These are phyloP conservation scores for Leptodactylus fuscus DNA, from an alignment of 2,113 vertebrate species.

Conservation along the genomic window DNA sequence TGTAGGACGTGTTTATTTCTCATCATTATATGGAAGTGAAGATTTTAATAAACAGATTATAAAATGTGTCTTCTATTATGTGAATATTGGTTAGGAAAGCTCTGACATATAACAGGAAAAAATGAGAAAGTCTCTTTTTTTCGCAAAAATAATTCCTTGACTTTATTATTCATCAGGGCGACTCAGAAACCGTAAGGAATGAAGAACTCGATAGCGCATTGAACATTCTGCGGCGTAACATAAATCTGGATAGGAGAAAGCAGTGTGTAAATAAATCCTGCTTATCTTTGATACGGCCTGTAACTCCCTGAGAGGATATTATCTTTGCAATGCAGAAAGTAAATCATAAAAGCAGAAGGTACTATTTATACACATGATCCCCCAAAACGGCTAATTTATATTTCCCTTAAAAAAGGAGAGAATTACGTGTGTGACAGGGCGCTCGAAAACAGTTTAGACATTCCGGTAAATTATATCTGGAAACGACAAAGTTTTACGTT, in stretches of 20 bases:
- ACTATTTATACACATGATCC: conserved; percentile 35
- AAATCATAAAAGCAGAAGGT: conserved; percentile 15
- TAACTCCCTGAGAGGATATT: conserved; percentile 23
- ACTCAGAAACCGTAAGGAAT: conserved; percentile 11
- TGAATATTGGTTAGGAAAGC: neutral
- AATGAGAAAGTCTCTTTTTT: too few species aligned
- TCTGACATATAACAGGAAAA: neutral
- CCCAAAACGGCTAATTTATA: conserved; percentile 8
- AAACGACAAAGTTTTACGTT: neutral
- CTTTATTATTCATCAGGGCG: neutral
- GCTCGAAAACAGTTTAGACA: neutral
- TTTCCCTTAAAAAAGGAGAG: conserved; percentile 21
- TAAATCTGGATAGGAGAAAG: conserved; percentile 27
- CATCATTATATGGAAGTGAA: too few species aligned
- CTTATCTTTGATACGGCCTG: conserved; percentile 5
- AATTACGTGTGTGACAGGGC: conserved; percentile 5
- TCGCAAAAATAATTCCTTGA: conserved; percentile 2
- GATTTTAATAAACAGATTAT: too few species aligned
- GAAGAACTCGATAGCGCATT: conserved; percentile 15
- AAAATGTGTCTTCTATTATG: too few species aligned
- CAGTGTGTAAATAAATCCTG: conserved; percentile 25
- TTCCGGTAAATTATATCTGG: neutral
- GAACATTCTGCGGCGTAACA: neutral
- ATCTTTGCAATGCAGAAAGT: conserved; percentile 34
- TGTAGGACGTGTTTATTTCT: too few species aligned